These are phyloP conservation scores for Dasysyrphus tricinctus DNA, from an alignment of 2,888 invertebrate genomes.

Conservation along the genomic window DNA sequence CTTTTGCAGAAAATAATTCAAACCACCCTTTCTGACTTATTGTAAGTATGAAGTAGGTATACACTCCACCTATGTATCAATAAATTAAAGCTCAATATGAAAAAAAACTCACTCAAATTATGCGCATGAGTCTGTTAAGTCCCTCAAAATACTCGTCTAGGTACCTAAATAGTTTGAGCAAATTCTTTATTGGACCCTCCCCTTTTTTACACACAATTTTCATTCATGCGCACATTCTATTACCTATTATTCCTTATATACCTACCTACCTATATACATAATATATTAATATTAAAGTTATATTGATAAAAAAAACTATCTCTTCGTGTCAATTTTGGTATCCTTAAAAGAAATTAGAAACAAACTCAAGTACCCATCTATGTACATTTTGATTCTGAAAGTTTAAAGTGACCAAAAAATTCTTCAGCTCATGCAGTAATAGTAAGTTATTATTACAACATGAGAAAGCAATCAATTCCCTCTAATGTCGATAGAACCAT, in stretches of 20 bases:
- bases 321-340: background rate
- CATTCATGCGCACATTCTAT: slow-evolving; percentile 13
- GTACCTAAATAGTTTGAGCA: background rate
- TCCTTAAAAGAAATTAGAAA: background rate
- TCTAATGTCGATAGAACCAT: slow-evolving; percentile 22
- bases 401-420: slow-evolving; percentile 56
- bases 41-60: background rate
- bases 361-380: background rate
- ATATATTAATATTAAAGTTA: no score
- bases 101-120: slow-evolving; percentile 14
- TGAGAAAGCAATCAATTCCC: slow-evolving; percentile 40
- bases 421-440: slow-evolving; percentile 47
- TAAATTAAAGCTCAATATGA: background rate
- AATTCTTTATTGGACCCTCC: background rate
- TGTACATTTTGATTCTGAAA: slow-evolving; percentile 33
- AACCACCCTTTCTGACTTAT: background rate
- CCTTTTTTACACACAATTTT: slow-evolving; percentile 9
- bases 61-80: background rate
- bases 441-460: slow-evolving; percentile 39
- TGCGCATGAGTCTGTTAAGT: background rate
- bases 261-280: background rate
- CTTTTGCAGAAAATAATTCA: background rate
- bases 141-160: background rate
- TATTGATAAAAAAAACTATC: background rate
- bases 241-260: background rate